A percentile compares a stretch with the other conserved stretches of the same genome.
phyloP scores from a whole-genome alignment of 2,797 vertebrate genomes.

The Myotis daubentonii region DNA sequence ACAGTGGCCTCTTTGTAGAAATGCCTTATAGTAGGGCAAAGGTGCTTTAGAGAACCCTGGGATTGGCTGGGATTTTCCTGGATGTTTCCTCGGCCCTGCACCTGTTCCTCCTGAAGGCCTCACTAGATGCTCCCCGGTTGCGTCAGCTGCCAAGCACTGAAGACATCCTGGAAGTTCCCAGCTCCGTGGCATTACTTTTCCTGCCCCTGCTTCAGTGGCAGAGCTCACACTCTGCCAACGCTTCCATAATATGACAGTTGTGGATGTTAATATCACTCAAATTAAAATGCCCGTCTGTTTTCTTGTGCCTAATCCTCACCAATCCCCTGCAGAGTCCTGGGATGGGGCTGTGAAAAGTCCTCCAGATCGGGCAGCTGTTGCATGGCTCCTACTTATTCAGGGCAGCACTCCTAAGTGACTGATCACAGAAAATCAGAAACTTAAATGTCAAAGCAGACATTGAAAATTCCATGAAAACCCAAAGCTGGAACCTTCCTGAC shows the following conservation, averaged over 20 bases:
- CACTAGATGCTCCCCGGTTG: not conserved
- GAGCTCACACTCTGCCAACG: not conserved
- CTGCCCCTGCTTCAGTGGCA: not conserved
- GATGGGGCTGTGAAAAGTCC: slow-evolving; percentile 61
- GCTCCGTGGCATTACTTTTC: not conserved
- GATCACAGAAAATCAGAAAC: slow-evolving; percentile 57
- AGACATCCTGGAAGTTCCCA: not conserved
- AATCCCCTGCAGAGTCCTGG: slow-evolving; percentile 26
- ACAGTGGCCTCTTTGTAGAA: not conserved
- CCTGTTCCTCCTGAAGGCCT: not conserved
- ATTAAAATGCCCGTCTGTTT: slow-evolving; percentile 65
- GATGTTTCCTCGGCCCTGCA: not conserved
- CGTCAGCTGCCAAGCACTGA: not conserved
- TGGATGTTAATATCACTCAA: slow-evolving; percentile 67
- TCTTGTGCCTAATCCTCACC: slow-evolving; percentile 33
- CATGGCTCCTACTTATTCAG: slow-evolving; percentile 58
- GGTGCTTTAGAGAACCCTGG: not conserved
- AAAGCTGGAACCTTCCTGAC: slow-evolving; percentile 28
- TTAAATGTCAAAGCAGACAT: slow-evolving; percentile 55
- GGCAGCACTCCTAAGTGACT: slow-evolving; percentile 43
- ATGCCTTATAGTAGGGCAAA: not conserved
- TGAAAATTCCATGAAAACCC: slow-evolving; percentile 57
- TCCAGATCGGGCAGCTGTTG: slow-evolving; percentile 56
- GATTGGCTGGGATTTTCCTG: not conserved
- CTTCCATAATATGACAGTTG: slow-evolving; percentile 63